Evolutionary conservation across 2,888 invertebrate genomes (phyloP), one percentile per base, ranked within the genome.

Genomic region (Philonicus albiceps): DNA sequence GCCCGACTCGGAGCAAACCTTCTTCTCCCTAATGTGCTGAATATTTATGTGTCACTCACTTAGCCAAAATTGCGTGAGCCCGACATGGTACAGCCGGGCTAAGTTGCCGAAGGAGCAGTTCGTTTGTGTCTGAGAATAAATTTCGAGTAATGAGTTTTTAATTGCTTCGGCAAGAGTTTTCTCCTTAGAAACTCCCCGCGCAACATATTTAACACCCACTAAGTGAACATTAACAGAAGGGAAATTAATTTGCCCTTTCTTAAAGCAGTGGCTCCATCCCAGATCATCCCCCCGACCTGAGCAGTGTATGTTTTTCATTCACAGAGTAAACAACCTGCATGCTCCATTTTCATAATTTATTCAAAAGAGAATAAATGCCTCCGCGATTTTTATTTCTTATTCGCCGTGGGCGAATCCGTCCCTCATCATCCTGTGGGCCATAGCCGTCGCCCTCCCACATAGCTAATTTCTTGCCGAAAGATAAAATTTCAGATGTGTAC

Each of bases 151-250:
- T 83, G 83, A 83, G 83, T 83, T 83, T 83, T 83, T 83, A 83
- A 83, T 83, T 83, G 83, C 83, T 83, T 83, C 31, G 83, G 83
- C 64, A 64, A 83, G 83, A 83, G 83, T 83, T 83, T 83, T 37
- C 83, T 83, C 83, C 72, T 83, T 72, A 83, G 83, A 55, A 34
- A 83, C 64, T 83, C 19, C 72, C 83, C 83, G 22, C n/a, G 83
- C 22, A 83, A 83, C 83, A 83, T 83, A 83, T 83, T 83, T 83
- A 83, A 72, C 83, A 83, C 83, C 83, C 83, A 83, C 83, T 83
- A 83, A 83, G 64, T 83, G 83, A 83, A 83, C 83, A 83, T 83
- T 83, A 64, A 37, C 83, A 83, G 37, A 40, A 83, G 83, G 83
- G 64, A 83, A 83, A 83, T 83, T 83, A 83, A 83, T 83, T 83